Evolutionary conservation across 2,797 vertebrate genomes (phyloP), one percentile per base, ranked within the genome.

Genomic region (Esox masquinongy): DNA sequence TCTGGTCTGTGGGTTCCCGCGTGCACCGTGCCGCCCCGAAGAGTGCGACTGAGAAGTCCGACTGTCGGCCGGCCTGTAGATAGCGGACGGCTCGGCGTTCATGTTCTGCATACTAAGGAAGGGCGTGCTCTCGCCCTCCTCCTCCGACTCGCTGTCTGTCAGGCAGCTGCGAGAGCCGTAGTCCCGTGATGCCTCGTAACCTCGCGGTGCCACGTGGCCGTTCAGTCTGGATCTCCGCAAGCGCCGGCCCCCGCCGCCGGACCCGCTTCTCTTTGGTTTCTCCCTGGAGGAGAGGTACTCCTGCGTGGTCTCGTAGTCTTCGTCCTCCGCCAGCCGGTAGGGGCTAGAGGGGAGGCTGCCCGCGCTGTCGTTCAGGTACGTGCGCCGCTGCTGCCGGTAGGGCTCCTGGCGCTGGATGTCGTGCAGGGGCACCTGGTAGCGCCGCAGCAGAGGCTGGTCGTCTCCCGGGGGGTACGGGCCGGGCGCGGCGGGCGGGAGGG

Each of bases 241-340:
- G 88, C 93, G 94, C 81, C 95, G 94, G 88, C 92, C 93, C 77
- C 89, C 83, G 74, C 92, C 93, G 88, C 95, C 91, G 91, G 94
- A 93, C 80, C 93, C 94, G 90, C 94, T 96, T 96, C 95, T 98
- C 96, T 97, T 97, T 95, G 97, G 96, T 96, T 96, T 96, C 88
- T 97, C 97, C 85, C 95, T 95, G 47, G 95, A 95, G 85, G 95
- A 95, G 88, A 96, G 91, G 77, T 96, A 97, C 94, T 99, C 97
- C 90, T 99, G 97, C 68, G 97, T 98, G 69, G 96, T 99, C 93
- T 99, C 97, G 16, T 99, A 99, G 88, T 98, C 97, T 34, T 98
- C 97, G 1, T 99, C 96, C 91, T 97, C 95, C 0, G 95, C 94
- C 92, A 95, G 96, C 90, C 95, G 94, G 90, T 96, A 96, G 73